These are phyloP conservation scores for Pristionchus fissidentatus DNA, from an alignment of 2,888 invertebrate genomes.

Conservation along the genomic window DNA sequence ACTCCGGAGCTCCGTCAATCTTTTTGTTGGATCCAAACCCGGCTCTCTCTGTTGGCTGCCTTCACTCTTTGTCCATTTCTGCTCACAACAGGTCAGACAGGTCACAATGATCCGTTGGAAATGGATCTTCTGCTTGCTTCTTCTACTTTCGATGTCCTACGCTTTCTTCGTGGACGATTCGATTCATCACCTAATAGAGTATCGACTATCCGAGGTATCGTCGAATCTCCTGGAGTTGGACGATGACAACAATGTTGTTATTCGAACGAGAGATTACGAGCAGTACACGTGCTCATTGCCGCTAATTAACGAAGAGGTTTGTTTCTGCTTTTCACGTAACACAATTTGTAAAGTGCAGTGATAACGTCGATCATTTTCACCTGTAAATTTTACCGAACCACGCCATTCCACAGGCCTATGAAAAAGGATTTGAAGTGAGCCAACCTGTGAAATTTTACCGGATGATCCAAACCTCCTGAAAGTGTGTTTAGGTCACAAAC, in stretches of 20 bases:
- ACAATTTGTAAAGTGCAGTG: too few relatives aligned
- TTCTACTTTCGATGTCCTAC: neutral
- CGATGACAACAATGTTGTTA: constrained; percentile 1
- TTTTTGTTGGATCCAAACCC: too few relatives aligned
- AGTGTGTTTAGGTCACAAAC: too few relatives aligned
- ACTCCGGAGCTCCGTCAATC: too few relatives aligned
- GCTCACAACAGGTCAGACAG: too few relatives aligned
- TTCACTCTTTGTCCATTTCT: too few relatives aligned
- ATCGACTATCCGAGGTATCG: neutral
- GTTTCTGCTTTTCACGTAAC: neutral
- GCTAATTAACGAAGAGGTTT: constrained; percentile 3
- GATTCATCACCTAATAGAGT: constrained; percentile 33
- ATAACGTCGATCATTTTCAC: too few relatives aligned
- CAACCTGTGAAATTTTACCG: too few relatives aligned
- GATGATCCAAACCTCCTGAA: too few relatives aligned
- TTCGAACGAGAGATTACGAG: constrained; percentile 1
- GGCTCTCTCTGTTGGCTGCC: too few relatives aligned
- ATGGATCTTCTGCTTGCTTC: neutral
- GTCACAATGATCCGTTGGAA: constrained; percentile 27
- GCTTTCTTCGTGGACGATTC: constrained; percentile 35
- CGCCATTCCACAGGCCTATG: too few relatives aligned
- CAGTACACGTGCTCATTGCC: constrained; percentile 41
- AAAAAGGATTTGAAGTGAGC: neutral
- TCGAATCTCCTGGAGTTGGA: neutral
- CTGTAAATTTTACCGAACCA: too few relatives aligned